phyloP scores from a whole-genome alignment of 2,888 invertebrate genomes.

The Miltochrista miniata region DNA sequence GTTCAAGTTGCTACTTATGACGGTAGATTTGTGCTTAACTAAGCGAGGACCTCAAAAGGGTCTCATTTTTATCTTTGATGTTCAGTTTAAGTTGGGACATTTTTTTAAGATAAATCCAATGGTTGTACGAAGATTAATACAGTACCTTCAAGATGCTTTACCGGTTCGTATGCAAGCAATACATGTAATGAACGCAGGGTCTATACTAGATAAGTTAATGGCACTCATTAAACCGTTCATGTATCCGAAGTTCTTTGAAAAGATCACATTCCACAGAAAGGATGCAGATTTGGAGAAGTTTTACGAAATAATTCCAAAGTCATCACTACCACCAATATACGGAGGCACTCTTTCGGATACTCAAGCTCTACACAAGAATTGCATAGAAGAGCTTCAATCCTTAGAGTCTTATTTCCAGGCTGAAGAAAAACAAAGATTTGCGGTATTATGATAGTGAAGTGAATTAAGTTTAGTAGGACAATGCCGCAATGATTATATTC shows the following conservation, averaged over 20 bases:
- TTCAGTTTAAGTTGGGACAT: slow-evolving; percentile 77
- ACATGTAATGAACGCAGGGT: slow-evolving; percentile 76
- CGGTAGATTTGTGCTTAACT: slow-evolving; percentile 48
- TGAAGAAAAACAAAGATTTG: slow-evolving; percentile 22
- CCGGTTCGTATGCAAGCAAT: slow-evolving; percentile 80
- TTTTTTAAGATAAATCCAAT: slow-evolving; percentile 65
- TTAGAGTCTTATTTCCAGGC: slow-evolving; percentile 24
- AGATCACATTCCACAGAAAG: slow-evolving; percentile 67
- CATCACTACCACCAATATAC: slow-evolving; percentile 77
- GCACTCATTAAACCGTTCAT: slow-evolving; percentile 62
- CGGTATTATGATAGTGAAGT: neutral
- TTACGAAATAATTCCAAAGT: slow-evolving; percentile 60
- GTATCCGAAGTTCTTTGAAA: slow-evolving; percentile 52
- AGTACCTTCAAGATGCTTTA: slow-evolving; percentile 82
- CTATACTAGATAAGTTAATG: slow-evolving; percentile 8
- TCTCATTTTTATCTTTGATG: slow-evolving; percentile 81
- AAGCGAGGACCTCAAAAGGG: slow-evolving; percentile 76
- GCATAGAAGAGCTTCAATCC: slow-evolving; percentile 13
- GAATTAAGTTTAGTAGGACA: too few relatives aligned
- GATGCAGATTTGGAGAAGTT: slow-evolving; percentile 66
- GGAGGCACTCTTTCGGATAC: slow-evolving; percentile 66
- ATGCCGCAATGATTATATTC: too few relatives aligned
- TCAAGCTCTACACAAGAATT: slow-evolving; percentile 19
- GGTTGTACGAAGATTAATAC: slow-evolving; percentile 74
- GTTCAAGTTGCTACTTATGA: slow-evolving; percentile 7